Base-by-base conservation (phyloP, 2,888 invertebrate species). In the Hypselothyrea guttata region DNA sequence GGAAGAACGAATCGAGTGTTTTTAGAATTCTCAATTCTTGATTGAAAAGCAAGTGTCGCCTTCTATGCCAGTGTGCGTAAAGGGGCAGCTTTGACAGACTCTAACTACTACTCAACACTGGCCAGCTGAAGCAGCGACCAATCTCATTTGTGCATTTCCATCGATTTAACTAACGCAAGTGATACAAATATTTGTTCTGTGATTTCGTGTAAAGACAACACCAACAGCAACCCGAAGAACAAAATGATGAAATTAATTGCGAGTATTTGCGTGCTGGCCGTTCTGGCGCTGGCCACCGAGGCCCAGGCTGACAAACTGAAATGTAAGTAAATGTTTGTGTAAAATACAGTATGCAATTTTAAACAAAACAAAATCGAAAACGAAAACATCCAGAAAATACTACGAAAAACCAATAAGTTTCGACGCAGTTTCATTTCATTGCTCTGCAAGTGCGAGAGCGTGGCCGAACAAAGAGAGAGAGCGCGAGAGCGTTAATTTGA, bases 61-160 rank as follows among this genome's bases (percentile, higher is more conserved):
- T 96, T 96, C 95, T 96, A 92, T 94, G 92, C 95, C 95, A 96
- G 95, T 95, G 95, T 91, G 95, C 95, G 94, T 95, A 96, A 96
- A 95, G 95, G 63, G 22, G 5, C 40, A 82, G 79, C 84, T 91
- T 74, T 16, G 33, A 40, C 44, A 30, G 55, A 45, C 52, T 74
- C 40, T 52, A 75, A 70, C 41, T 59, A 60, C 75, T 87, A 87
- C 85, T 84, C 86, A 87, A 81, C 48, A 67, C 78, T 81, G 71
- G 68, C 70, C 47, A 71, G 61, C 57, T 58, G 60, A 69, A 58
- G 47, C 57, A 74, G 59, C 70, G 68, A 71, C 74, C 86, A 87
- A 87, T 88, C 76, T 78, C 75, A 83, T 86, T 86, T 82, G 86
- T 83, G 82, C 83, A 86, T 76, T 81, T 78, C 34, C 52, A 57